Evolutionary conservation across 2,797 vertebrate species (phyloP).

Genomic region (Pogonophryne albipinna): DNA sequence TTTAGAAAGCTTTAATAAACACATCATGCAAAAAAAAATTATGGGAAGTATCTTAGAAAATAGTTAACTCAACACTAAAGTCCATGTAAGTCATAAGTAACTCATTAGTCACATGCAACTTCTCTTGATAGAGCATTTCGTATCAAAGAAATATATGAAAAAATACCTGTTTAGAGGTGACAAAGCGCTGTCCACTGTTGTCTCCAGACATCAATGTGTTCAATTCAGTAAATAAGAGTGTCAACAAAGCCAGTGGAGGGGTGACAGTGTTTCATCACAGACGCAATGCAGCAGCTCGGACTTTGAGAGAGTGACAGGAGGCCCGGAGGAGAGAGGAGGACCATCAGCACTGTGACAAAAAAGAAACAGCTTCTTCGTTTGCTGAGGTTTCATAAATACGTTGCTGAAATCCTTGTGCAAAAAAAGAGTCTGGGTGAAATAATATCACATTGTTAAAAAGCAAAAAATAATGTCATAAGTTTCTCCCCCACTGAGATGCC

Average conservation of each 20-base stretch:
- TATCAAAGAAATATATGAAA: background rate
- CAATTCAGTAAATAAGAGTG: constrained; percentile 52
- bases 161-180: constrained; percentile 13
- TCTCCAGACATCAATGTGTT: constrained; percentile 38
- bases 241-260: constrained; percentile 42
- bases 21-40: too few relatives aligned
- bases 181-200: constrained; percentile 19
- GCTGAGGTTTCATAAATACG: constrained; percentile 29
- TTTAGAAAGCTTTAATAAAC: background rate
- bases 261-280: constrained; percentile 57
- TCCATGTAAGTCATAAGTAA: too few relatives aligned
- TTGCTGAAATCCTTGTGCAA: background rate
- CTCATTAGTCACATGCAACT: too few relatives aligned
- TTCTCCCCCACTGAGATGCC: too few relatives aligned
- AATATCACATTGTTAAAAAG: constrained; percentile 15
- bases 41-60: too few relatives aligned
- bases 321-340: constrained; percentile 34
- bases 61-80: too few relatives aligned
- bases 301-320: constrained; percentile 61
- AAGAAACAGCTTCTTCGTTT: constrained; percentile 40
- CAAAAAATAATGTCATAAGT: background rate
- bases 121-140: background rate
- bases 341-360: background rate
- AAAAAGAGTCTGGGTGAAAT: constrained; percentile 4
- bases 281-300: constrained; percentile 50